Base-by-base conservation (phyloP, 1,140 invertebrate species). In the Charaxes varanes region DNA sequence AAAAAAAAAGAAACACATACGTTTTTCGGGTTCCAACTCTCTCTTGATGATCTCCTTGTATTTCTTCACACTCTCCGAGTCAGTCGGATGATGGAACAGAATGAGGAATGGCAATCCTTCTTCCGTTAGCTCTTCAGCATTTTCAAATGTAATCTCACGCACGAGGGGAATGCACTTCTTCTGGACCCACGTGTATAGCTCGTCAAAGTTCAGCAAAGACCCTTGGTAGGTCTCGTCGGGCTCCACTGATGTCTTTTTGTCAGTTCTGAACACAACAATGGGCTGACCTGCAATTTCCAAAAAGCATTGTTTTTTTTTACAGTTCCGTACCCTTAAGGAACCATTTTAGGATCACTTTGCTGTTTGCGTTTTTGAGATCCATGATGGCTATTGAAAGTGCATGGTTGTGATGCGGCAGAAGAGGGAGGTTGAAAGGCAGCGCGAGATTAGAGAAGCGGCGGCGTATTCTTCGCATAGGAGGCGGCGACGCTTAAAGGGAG, bases 41-140 rank as follows among this genome's bases (percentile, higher is more conserved):
- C 79, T 88, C 17, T 87, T 85, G 24, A 99, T 93, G 51, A 96
- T 86, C 53, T 93, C 90, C 67, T 93, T 96, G 70, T 91, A 99
- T 51, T 89, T 87, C 67, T 97, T 96, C 22, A 98, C 90, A 50
- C 90, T 94, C 14, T 93, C 90, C 2, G 87, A 88, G 81, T 99
- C 97, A 59, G 94, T 91, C 1, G 95, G 92, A 49, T 90, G 72
- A 66, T 99, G 95, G 81, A 99, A 99, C 1, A 99, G 79, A 55
- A 99, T 99, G 3, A 99, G 87, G 83, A 99, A 99, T n/a, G 98
- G 98, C 51, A 99, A 80, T 7, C 98, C 98, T 87, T 99, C 98
- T 86, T 99, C 98, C 0, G 98, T 99, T 6, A 99, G 79, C 84
- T 99, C 97, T 85, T 99, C 97, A 11, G 97, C 98, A 88, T 99